Conservation (phyloP, 2,888 invertebrate species). For the Troides helena region DNA sequence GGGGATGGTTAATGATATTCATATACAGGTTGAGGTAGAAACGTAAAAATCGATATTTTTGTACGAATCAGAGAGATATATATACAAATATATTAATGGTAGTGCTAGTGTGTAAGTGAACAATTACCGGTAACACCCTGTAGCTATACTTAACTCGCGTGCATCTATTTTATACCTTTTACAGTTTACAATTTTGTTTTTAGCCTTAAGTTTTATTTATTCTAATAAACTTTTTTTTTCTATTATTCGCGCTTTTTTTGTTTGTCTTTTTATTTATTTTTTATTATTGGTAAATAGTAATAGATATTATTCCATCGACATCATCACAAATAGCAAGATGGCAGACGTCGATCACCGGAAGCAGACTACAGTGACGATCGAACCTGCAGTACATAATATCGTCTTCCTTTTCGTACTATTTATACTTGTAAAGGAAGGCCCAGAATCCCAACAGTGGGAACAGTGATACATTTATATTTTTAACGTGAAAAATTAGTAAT, state of each 20-base stretch:
- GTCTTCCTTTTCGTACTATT: too few relatives aligned
- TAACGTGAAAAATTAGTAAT: background rate
- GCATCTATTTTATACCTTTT: conserved; percentile 35
- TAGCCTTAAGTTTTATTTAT: conserved; percentile 50
- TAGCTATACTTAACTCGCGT: background rate
- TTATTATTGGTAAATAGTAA: too few relatives aligned
- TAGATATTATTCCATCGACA: too few relatives aligned
- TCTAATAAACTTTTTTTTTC: conserved; percentile 58
- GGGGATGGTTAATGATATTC: too few relatives aligned
- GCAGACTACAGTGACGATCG: too few relatives aligned
- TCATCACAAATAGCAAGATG: too few relatives aligned
- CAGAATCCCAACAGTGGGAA: too few relatives aligned
- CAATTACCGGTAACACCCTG: background rate
- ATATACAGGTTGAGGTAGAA: conserved; percentile 20
- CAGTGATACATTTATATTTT: too few relatives aligned
- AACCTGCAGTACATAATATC: too few relatives aligned
- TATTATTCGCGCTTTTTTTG: conserved; percentile 37
- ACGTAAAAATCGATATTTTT: conserved; percentile 20
- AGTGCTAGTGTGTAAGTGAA: background rate
- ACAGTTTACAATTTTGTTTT: conserved; percentile 40
- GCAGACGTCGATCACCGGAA: too few relatives aligned
- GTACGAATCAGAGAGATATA: conserved; percentile 16
- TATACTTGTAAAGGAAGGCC: too few relatives aligned
- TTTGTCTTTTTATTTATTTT: too few relatives aligned
- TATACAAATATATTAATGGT: background rate